Percentiles rank a stretch among this genome's conserved stretches.
Evolutionary conservation across 1,140 invertebrate genomes (phyloP).

Genomic region (Hylaeus volcanicus): DNA sequence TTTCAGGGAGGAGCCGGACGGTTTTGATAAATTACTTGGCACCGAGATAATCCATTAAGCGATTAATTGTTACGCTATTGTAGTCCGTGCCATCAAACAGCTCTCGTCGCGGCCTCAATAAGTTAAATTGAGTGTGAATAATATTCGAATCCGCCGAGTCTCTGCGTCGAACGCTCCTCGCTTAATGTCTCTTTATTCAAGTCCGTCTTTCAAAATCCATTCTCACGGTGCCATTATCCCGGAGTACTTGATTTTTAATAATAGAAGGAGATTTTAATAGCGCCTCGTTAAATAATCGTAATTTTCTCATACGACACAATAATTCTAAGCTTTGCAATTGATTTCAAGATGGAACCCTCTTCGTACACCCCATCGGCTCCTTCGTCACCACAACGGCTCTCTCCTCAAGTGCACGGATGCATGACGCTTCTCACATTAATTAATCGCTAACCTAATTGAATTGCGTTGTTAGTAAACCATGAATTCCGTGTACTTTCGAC

Average conservation of each 20-base stretch:
- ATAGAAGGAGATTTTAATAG: background rate
- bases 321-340: too few relatives aligned
- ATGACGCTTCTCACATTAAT: constrained; percentile 68
- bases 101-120: constrained; percentile 54
- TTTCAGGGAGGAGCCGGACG: background rate
- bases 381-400: background rate
- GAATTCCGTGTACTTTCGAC: constrained; percentile 48
- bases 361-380: too few relatives aligned
- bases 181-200: constrained; percentile 61
- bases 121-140: constrained; percentile 73
- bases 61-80: constrained; percentile 71
- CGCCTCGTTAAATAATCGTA: background rate
- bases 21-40: constrained; percentile 58
- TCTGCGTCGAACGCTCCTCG: constrained; percentile 47
- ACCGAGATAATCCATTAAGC: constrained; percentile 56
- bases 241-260: constrained; percentile 37
- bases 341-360: too few relatives aligned
- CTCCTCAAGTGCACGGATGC: constrained; percentile 43
- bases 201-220: constrained; percentile 36
- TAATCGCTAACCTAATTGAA: constrained; percentile 76
- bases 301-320: background rate
- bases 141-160: constrained; percentile 64
- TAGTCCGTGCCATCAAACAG: constrained; percentile 56
- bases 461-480: constrained; percentile 67
- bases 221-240: constrained; percentile 8